These are phyloP conservation scores for Emmelina monodactyla DNA, from an alignment of 2,888 invertebrate genomes.

Conservation along the genomic window DNA sequence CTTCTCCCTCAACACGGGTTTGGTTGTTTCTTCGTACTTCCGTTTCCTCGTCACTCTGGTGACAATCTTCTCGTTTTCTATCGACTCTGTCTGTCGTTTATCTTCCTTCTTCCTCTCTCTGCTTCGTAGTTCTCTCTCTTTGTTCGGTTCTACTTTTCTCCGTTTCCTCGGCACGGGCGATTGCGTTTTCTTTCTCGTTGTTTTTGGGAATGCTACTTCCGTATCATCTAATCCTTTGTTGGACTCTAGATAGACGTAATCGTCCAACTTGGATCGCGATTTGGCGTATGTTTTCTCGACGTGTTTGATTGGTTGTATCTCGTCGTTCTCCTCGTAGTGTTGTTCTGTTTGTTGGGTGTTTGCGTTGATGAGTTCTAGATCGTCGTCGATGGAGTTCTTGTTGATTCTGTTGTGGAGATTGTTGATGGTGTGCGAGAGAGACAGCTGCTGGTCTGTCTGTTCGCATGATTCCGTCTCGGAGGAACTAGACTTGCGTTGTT, in stretches of 20 bases:
- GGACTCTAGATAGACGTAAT: slow-evolving; percentile 51
- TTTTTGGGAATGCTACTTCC: slow-evolving; percentile 41
- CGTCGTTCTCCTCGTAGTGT: slow-evolving; percentile 23
- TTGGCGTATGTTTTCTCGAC: slow-evolving; percentile 53
- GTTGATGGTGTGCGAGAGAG: slow-evolving; percentile 36
- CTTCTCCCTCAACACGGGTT: slow-evolving; percentile 50
- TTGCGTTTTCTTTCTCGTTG: slow-evolving; percentile 25
- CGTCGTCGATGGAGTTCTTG: slow-evolving; percentile 49
- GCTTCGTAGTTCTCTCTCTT: slow-evolving; percentile 26
- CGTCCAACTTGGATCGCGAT: slow-evolving; percentile 45
- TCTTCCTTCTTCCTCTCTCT: slow-evolving; percentile 20
- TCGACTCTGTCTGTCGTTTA: slow-evolving; percentile 39
- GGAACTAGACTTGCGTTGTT: slow-evolving; percentile 32
- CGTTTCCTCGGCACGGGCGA: slow-evolving; percentile 47
- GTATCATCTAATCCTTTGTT: slow-evolving; percentile 43
- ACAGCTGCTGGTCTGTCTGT: slow-evolving; percentile 25
- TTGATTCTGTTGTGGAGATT: slow-evolving; percentile 40
- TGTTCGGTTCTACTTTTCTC: slow-evolving; percentile 38
- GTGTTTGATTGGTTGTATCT: slow-evolving; percentile 42
- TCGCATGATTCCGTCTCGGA: slow-evolving; percentile 33
- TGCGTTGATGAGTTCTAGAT: slow-evolving; percentile 47
- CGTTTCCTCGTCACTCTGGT: slow-evolving; percentile 39
- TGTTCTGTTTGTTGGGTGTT: slow-evolving; percentile 39
- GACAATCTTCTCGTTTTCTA: slow-evolving; percentile 46
- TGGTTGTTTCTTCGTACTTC: slow-evolving; percentile 34